Conservation (phyloP, 2,888 invertebrate species). For the Cancer borealis region DNA sequence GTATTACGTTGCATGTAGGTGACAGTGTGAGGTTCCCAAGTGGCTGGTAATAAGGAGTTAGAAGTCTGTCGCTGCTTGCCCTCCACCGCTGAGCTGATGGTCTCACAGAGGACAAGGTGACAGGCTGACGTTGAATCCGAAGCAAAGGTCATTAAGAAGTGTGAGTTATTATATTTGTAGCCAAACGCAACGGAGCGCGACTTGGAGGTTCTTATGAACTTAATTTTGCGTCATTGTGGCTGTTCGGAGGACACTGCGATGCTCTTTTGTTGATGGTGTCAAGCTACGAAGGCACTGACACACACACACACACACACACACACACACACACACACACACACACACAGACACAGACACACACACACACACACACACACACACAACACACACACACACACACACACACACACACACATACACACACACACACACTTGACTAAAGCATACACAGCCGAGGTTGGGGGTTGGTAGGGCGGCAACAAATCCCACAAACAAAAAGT, state of each 20-base stretch:
- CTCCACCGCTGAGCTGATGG: neutral
- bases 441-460: neutral
- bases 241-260: neutral
- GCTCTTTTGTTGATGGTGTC: neutral
- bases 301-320: constrained; percentile 1
- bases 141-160: neutral
- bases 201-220: neutral
- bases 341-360: too few relatives aligned
- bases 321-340: too few relatives aligned
- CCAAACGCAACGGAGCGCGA: neutral
- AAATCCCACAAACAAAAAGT: neutral
- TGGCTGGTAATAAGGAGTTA: neutral
- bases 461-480: neutral
- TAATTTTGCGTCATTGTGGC: neutral
- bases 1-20: neutral
- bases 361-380: too few relatives aligned
- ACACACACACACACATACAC: constrained; percentile 20
- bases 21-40: neutral
- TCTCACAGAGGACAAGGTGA: neutral
- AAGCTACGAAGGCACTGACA: neutral
- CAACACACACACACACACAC: constrained; percentile 15
- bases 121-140: neutral
- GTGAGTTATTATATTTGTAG: neutral
- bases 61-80: neutral
- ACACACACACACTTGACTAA: neutral